Conservation (phyloP, 2,797 vertebrate genomes). For the Rhadinocentrus ornatus region DNA sequence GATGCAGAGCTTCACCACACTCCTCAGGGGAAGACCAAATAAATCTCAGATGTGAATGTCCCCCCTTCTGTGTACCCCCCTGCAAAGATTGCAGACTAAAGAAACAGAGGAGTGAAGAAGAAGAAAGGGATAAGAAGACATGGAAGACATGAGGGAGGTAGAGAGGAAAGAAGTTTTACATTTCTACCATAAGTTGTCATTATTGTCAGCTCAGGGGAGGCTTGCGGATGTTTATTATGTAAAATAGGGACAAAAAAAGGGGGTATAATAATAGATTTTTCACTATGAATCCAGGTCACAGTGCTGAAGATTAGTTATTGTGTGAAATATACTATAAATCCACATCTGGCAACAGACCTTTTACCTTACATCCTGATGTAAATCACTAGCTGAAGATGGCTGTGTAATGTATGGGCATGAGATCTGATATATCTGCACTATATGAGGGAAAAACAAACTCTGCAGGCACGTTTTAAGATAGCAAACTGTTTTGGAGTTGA, state of each 20-base stretch:
- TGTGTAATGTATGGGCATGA: conserved; percentile 16
- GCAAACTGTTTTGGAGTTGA: conserved; percentile 14
- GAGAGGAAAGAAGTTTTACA: conserved; percentile 33
- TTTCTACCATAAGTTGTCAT: conserved; percentile 67
- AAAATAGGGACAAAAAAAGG: conserved; percentile 45
- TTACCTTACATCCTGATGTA: conserved; percentile 46
- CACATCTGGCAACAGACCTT: conserved; percentile 15
- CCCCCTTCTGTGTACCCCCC: conserved; percentile 15
- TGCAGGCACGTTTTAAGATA: conserved; percentile 34
- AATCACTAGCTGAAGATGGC: conserved; percentile 27
- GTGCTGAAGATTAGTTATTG: conserved; percentile 50
- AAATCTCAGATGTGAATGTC: conserved; percentile 80
- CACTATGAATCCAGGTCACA: conserved; percentile 65
- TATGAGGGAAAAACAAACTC: conserved; percentile 8
- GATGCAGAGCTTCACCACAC: conserved; percentile 70
- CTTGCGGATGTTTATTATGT: conserved; percentile 72
- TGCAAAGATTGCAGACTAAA: conserved; percentile 51
- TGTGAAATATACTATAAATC: background rate
- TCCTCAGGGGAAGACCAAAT: conserved; percentile 74
- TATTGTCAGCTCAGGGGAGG: conserved; percentile 59
- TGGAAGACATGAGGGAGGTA: conserved; percentile 29
- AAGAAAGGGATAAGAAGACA: conserved; percentile 47
- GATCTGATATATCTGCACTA: background rate
- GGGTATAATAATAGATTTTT: conserved; percentile 55
- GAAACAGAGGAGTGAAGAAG: conserved; percentile 59